A percentile compares a stretch with the other conserved stretches of the same genome.
Evolutionary conservation across 2,888 invertebrate species (phyloP).

Genomic region (Lepidocyrtinus sp.): DNA sequence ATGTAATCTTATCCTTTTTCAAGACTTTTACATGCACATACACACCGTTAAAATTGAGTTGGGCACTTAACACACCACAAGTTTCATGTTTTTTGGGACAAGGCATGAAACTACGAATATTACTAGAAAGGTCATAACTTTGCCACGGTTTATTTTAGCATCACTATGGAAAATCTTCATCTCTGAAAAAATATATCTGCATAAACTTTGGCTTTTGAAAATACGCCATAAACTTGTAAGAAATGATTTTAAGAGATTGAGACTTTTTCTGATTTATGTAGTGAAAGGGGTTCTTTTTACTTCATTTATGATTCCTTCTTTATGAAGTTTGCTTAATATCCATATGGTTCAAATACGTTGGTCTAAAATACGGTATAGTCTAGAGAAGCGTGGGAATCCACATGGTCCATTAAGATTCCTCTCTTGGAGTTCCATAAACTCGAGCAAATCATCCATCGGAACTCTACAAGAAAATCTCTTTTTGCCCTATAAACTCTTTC

Average conservation of each 20-base stretch:
- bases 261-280: slow-evolving; percentile 39
- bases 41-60: neutral
- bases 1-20: slow-evolving; percentile 6
- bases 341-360: slow-evolving; percentile 2
- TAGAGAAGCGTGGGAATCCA: slow-evolving; percentile 58
- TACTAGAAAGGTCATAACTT: slow-evolving; percentile 22
- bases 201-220: slow-evolving; percentile 15
- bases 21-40: neutral
- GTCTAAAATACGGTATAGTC: too few species aligned
- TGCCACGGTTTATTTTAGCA: slow-evolving; percentile 4
- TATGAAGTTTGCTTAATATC: neutral
- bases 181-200: slow-evolving; percentile 7
- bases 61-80: slow-evolving; percentile 11
- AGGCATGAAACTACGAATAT: slow-evolving; percentile 29
- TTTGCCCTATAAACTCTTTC: neutral
- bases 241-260: slow-evolving; percentile 16
- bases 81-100: slow-evolving; percentile 8
- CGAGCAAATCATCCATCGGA: neutral
- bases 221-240: neutral
- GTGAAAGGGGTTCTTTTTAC: slow-evolving; percentile 20
- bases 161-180: neutral
- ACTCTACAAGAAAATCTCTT: neutral
- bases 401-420: slow-evolving; percentile 47
- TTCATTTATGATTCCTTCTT: neutral
- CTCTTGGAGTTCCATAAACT: neutral